Percentiles rank a stretch among this genome's conserved stretches.
phyloP scores from a whole-genome alignment of 1,140 invertebrate genomes.

The Pteromalus puparum region DNA sequence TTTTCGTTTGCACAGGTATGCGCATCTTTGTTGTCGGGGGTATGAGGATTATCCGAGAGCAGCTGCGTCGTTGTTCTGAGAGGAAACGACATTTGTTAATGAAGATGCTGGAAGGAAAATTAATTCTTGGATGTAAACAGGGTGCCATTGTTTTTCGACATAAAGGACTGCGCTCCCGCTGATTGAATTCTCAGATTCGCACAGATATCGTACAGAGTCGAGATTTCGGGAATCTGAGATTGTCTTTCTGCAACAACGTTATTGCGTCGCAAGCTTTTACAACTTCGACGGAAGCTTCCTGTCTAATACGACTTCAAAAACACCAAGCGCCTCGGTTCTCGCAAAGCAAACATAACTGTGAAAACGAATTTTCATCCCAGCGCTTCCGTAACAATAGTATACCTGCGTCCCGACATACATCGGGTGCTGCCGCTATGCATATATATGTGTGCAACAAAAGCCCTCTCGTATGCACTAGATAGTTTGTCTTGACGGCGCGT shows the following conservation, averaged over 20 bases:
- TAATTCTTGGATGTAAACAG: too few species aligned
- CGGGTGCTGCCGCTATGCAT: not conserved
- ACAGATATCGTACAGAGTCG: not conserved
- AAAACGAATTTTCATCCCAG: not conserved
- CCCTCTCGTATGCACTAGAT: not conserved
- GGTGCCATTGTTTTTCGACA: too few species aligned
- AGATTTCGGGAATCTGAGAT: not conserved
- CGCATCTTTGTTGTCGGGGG: too few species aligned
- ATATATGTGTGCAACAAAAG: not conserved
- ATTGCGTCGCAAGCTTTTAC: too few species aligned
- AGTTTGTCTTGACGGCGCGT: conserved; percentile 24
- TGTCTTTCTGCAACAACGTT: not conserved
- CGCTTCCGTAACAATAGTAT: not conserved
- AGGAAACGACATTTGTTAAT: too few species aligned
- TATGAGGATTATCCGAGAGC: too few species aligned
- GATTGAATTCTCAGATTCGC: not conserved
- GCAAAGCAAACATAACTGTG: not conserved
- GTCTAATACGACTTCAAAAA: too few species aligned
- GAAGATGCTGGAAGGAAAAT: too few species aligned
- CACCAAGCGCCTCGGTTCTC: too few species aligned
- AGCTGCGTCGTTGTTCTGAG: too few species aligned
- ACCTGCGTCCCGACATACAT: not conserved
- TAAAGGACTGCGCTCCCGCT: too few species aligned
- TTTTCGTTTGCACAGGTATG: not conserved
- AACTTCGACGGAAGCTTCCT: too few species aligned